Base-by-base conservation (phyloP, 2,888 invertebrate species). In the Anagyrus pseudococci region DNA sequence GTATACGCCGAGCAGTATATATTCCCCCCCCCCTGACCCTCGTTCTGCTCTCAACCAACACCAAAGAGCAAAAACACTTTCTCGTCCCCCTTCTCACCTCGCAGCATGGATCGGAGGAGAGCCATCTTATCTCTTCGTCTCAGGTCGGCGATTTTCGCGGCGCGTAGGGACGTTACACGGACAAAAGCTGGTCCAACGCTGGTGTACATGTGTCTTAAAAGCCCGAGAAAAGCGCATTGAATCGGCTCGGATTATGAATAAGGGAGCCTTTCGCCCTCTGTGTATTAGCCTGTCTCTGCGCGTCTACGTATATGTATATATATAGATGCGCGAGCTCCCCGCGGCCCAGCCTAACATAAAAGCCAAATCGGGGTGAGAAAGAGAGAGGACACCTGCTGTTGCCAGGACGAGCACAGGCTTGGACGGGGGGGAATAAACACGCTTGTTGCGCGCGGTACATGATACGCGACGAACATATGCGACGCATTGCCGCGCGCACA, bases 151-250 rank as follows among this genome's bases (percentile, higher is more conserved):
- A n/a, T n/a, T n/a, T n/a, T n/a, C n/a, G n/a, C n/a, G n/a, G n/a
- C 29, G 10, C 29, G 29, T 29, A 4, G 4, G 29, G 29, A 29
- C 6, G 29, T 7, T 7, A 29, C 4, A 29, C 4, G 10, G 29
- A 29, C 10, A n/a, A 25, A 62, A 62, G 55, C 61, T 64, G 56
- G 58, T 56, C 68, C 59, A 61, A 63, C 58, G 57, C 62, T 17
- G 41, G 63, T 55, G 66, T 65, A 67, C 29, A 29, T 10, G 68
- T 70, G 73, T 73, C 75, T 75, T 76, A 75, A 76, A 76, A 76
- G 75, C 75, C 71, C 70, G 73, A 72, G 53, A 53, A 74, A 76
- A 76, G 75, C 73, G 73, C 75, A 76, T 75, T 76, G 75, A 75
- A 75, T 72, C 72, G 73, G 40, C 41, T 8, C 48, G 74, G 75